A percentile compares a stretch with the other conserved stretches of the same genome.
These are phyloP conservation scores for Pocota personata DNA, from an alignment of 2,888 invertebrate genomes.

Conservation along the genomic window DNA sequence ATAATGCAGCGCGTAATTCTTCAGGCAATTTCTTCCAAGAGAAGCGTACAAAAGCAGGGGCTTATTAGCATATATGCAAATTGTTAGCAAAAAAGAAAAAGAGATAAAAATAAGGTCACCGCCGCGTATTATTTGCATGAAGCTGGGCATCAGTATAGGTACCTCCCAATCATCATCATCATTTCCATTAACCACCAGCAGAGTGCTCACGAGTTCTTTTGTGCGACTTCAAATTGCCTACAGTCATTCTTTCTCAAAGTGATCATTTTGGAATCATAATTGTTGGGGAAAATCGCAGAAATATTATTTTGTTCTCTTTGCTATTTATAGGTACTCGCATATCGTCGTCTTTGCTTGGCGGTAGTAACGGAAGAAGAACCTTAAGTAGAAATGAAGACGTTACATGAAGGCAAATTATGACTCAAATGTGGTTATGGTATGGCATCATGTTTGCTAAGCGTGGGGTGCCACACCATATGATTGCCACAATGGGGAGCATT, in stretches of 20 bases:
- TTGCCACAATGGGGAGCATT: neutral
- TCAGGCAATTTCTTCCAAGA: conserved; percentile 39
- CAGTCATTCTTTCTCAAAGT: conserved; percentile 21
- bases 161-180: conserved; percentile 42
- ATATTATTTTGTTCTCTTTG: conserved; percentile 1
- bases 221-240: conserved; percentile 1
- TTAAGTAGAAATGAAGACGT: conserved; percentile 27
- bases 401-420: conserved; percentile 20
- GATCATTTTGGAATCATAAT: conserved; percentile 43
- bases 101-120: conserved; percentile 64
- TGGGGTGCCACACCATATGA: neutral
- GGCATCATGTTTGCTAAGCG: conserved; percentile 10
- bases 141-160: conserved; percentile 45
- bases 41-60: conserved; percentile 37
- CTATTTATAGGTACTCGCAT: neutral
- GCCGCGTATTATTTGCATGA: conserved; percentile 63
- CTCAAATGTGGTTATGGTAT: conserved; percentile 13
- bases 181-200: neutral
- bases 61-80: conserved; percentile 39
- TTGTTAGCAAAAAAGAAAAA: conserved; percentile 21
- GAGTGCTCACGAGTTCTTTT: neutral
- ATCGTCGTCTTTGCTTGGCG: neutral
- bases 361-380: conserved; percentile 31
- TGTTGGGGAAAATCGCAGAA: conserved; percentile 9
- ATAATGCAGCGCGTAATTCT: conserved; percentile 65